Percentiles rank a stretch among this genome's conserved stretches.
These are phyloP conservation scores for Echinarachnius parma DNA, from an alignment of 53 echinoderm and acorn worm species.

Conservation along the genomic window DNA sequence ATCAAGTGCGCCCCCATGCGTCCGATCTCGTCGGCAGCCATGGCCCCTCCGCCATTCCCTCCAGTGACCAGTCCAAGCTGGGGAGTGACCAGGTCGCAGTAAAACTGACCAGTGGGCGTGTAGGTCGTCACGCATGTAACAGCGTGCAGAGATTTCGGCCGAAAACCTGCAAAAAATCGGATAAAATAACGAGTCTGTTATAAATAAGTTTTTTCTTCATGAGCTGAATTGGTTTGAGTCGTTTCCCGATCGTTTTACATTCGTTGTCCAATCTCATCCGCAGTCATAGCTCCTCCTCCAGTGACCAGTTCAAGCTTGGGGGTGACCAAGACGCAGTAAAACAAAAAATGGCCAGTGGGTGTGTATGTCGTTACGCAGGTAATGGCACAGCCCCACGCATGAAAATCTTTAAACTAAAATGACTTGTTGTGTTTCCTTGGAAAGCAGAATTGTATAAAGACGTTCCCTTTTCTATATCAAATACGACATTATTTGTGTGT, in stretches of 20 bases:
- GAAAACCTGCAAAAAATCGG: conserved; percentile 18
- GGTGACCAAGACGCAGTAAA: conserved; percentile 84
- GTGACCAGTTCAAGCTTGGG: conserved; percentile 59
- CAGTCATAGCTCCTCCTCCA: conserved; percentile 70
- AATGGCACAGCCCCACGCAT: too few relatives aligned
- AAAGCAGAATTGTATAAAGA: too few relatives aligned
- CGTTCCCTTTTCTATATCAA: too few relatives aligned
- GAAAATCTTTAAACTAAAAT: too few relatives aligned
- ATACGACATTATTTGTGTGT: too few relatives aligned
- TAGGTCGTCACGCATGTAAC: conserved; percentile 39
- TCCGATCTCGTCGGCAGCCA: conserved; percentile 61
- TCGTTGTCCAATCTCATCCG: conserved; percentile 58
- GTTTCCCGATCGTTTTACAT: too few relatives aligned
- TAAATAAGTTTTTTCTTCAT: too few relatives aligned
- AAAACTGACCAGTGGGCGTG: conserved; percentile 63
- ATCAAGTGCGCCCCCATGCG: conserved; percentile 20
- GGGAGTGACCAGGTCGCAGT: conserved; percentile 83
- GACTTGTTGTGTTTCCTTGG: too few relatives aligned
- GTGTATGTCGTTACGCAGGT: too few relatives aligned
- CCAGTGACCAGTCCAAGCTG: conserved; percentile 60
- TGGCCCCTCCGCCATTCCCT: conserved; percentile 77
- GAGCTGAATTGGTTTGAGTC: too few relatives aligned
- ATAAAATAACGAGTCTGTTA: too few relatives aligned
- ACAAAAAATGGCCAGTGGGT: too few relatives aligned
- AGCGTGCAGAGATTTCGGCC: conserved; percentile 10